Base-by-base conservation (phyloP, 2,888 invertebrate species). In the Eretmocerus hayati region DNA sequence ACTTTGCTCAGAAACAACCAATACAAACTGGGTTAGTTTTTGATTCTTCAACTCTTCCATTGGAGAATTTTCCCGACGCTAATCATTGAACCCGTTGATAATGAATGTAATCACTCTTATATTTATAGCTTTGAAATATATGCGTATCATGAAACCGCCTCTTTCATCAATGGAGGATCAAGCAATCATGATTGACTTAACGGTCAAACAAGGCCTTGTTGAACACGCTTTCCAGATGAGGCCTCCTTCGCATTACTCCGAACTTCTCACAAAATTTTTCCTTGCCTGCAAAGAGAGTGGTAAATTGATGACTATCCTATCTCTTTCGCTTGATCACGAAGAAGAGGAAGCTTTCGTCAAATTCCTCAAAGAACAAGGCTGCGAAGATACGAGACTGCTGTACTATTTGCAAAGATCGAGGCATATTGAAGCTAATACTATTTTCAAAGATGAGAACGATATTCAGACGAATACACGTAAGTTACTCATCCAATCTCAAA, bases 291-390 rank as follows among this genome's bases (percentile, higher is more conserved):
- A 65, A 35, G 50, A 43, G 2, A 56, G 67, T 40, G 62, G 63
- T 2, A 67, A 62, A 33, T 59, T 71, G 2, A 50, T 57, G 5
- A 64, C 71, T 42, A 69, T 88, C 6, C 66, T 88, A 2, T 80
- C 83, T 63, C 73, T 84, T 26, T 77, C 81, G 0, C 67, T 88
- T 44, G 72, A 76, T 36, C 69, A 74, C 0, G 72, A 77, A 3
- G 87, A 89, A 66, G 87, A 88, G 62, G 76, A 78, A 8, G 75
- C 77, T 15, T 82, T 89, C 51, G 74, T 85, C 4, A 75, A 77
- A 41, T 87, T 83, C 63, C 66, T 89, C 16, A 74, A 81, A 52
- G 74, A 77, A n/a, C 79, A 80, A 53, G 76, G 78, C 31, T 77
- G 78, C 0, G 78, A 81, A 1, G 85, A 88, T 58, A 74, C 86